Evolutionary conservation across 92 coral and sea anemone species (phyloP), one percentile per base, ranked within the genome.

Genomic region (Bergia sp.): DNA sequence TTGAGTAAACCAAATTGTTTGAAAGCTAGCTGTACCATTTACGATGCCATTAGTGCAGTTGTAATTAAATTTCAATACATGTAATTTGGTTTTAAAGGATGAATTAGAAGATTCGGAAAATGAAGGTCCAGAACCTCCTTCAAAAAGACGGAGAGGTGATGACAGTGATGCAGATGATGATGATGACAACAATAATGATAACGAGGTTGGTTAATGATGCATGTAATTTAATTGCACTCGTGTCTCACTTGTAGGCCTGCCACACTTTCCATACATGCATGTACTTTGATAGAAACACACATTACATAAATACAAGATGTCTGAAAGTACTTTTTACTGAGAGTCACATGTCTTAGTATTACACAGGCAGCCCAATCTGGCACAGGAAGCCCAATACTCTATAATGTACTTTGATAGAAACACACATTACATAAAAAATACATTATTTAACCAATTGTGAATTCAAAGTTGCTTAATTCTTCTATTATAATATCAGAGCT

Each of bases 71-170:
- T 77, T 1, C 0, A 3, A 50, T 77, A 8, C 29, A 29, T 29
- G 29, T 29, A 29, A 61, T 85, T 41, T 75, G 36, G 15, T n/a
- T 18, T 75, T 75, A 38, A 81, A 90, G 91, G 94, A 95, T 75
- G 98, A 96, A 53, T 94, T 82, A 66, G 96, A 95, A 76, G 99
- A 93, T 41, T 92, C 96, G 3, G 98, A 94, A 86, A 95, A 91
- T 71, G 99, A 96, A 43, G 99, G 91, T 6, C 90, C 92, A 15
- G 96, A 96, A 53, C 99, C 99, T 40, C 90, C 95, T 16, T 90
- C 93, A 76, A 97, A 95, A 79, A 88, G 97, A 79, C 90, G 95
- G 73, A 93, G 89, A 92, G 95, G 93, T 15, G 96, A 87, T 61
- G 98, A 94, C 75, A 94, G 92, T 41, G 86, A 87, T 91, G 90